These are phyloP conservation scores for Ciconia stormi DNA, from an alignment of 2,113 vertebrate species.

Conservation along the genomic window DNA sequence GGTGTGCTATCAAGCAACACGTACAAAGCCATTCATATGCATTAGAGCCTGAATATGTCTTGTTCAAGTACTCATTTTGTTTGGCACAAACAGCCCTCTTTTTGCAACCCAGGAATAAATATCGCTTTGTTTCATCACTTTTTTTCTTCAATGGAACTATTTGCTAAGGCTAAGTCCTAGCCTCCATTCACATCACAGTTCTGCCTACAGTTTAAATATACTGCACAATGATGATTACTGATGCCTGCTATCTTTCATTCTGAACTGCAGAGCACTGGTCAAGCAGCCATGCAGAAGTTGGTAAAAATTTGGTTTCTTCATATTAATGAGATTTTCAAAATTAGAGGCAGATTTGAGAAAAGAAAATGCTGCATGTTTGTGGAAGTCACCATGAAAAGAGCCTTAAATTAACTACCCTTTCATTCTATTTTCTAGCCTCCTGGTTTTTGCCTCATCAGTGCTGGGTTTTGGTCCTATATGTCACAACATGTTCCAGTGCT, in stretches of 20 bases:
- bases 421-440: not conserved
- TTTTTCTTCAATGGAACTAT: constrained; percentile 5
- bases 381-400: not conserved
- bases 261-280: not conserved
- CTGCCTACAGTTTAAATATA: not conserved
- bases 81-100: constrained; percentile 56
- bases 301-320: not conserved
- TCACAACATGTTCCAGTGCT: not conserved
- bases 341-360: not conserved
- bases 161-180: not conserved
- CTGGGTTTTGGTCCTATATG: not conserved
- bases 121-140: constrained; percentile 26
- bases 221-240: not conserved
- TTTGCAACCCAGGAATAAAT: constrained; percentile 48
- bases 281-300: not conserved
- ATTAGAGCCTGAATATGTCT: constrained; percentile 11
- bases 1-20: constrained; percentile 30
- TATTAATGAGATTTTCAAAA: not conserved
- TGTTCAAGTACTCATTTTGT: constrained; percentile 44
- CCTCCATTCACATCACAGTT: not conserved
- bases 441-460: not conserved
- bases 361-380: not conserved
- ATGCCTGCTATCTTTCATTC: not conserved
- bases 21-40: constrained; percentile 39
- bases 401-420: not conserved